Evolutionary conservation across 64 coral and sea anemone species (phyloP).

Genomic region (Astreopora myriophthalma): DNA sequence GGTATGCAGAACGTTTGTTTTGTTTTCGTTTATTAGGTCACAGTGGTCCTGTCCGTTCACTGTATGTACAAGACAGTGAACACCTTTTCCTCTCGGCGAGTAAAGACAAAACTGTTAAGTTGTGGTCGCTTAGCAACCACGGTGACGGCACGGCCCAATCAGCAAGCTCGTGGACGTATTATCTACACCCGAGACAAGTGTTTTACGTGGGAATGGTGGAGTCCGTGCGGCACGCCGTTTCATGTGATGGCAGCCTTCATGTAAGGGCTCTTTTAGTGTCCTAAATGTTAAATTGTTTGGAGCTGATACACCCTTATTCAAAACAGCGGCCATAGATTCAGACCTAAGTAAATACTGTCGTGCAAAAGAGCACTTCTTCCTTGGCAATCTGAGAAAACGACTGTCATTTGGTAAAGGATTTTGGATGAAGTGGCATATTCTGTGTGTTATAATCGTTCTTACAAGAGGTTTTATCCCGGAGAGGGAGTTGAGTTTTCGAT

Average conservation of each 20-base stretch:
- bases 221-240: slow-evolving; percentile 77
- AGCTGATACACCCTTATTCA: too few relatives aligned
- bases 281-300: too few relatives aligned
- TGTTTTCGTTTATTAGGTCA: slow-evolving; percentile 57
- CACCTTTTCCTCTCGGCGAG: slow-evolving; percentile 94
- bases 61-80: slow-evolving; percentile 93
- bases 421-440: too few relatives aligned
- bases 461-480: too few relatives aligned
- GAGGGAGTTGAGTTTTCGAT: too few relatives aligned
- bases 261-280: slow-evolving; percentile 48
- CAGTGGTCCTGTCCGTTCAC: slow-evolving; percentile 80
- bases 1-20: too few relatives aligned
- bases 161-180: slow-evolving; percentile 95
- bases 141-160: slow-evolving; percentile 97
- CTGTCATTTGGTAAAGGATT: too few relatives aligned
- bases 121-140: slow-evolving; percentile 99
- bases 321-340: too few relatives aligned
- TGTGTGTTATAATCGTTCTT: too few relatives aligned
- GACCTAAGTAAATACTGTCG: too few relatives aligned
- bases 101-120: slow-evolving; percentile 95
- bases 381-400: too few relatives aligned
- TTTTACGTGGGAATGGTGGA: slow-evolving; percentile 95
- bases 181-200: slow-evolving; percentile 76
- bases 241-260: slow-evolving; percentile 93
- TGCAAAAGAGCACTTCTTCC: too few relatives aligned